Evolutionary conservation across 2,113 vertebrate genomes (phyloP), one percentile per base, ranked within the genome.

Genomic region (Ammodytes marinus): DNA sequence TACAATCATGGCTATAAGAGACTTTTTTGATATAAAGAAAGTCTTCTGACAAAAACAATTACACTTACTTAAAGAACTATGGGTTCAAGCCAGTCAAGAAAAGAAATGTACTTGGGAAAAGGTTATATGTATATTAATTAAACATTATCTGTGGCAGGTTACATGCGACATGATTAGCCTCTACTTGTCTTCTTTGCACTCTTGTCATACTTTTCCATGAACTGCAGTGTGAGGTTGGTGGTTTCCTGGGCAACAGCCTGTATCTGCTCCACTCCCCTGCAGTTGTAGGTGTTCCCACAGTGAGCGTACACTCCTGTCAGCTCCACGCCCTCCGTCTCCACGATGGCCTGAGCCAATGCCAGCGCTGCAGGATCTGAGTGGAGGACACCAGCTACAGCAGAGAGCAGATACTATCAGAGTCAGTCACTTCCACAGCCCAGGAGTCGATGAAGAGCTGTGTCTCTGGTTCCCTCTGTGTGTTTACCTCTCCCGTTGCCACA

Each of bases 261-360:
- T 80, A 97, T 80, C 64, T 95, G 92, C 0, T 90, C 52, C 57
- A 88, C 86, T 14, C 96, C 94, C 1, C 54, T 77, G 68, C 96
- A 96, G 86, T 61, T n/a, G 11, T 97, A 97, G 42, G 92, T 94
- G 93, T 97, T 94, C 43, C 96, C 96, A 40, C 97, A 97, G 85
- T 97, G 96, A 0, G 95, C 95, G 0, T 97, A 97, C 49, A 96
- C 85, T 13, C 96, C 96, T 0, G 86, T 95, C 3, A 97, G 86
- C 0, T 93, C 87, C 89, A 97, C 88, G 4, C 92, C 90, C 40
- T 86, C 73, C 0, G 92, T 84, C 68, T 66, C 6, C 0, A 87
- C 80, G 9, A 96, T 93, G 67, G 92, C 88, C 14, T 82, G 80
- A 0, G 96, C 96, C 86, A 97, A 74, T 0, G 17, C 4, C 19